These are phyloP conservation scores for Cardiocondyla obscurior DNA, from an alignment of 1,140 invertebrate species.

Conservation along the genomic window DNA sequence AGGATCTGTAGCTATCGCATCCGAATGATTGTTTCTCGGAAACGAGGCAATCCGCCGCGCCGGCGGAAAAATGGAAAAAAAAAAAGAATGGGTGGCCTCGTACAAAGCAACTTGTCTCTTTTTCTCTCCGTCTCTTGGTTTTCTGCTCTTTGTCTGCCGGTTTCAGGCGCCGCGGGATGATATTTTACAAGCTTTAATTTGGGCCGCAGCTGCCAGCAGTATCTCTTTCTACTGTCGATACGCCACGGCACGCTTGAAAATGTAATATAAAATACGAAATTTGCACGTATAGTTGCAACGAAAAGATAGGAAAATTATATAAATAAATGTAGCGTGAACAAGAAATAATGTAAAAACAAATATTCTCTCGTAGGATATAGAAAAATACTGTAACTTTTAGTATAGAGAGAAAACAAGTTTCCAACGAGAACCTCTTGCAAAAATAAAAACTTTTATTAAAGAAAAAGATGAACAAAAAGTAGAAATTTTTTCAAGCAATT, in stretches of 20 bases:
- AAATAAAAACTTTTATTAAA: background rate
- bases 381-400: background rate
- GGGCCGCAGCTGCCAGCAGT: conserved; percentile 9
- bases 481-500: background rate
- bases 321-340: background rate
- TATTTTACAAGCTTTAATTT: conserved; percentile 58
- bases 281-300: background rate
- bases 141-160: conserved; percentile 18
- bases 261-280: background rate
- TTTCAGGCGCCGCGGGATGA: conserved; percentile 15
- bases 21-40: conserved; percentile 29
- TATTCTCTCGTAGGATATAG: background rate
- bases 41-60: conserved; percentile 1
- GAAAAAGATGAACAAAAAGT: background rate
- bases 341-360: background rate
- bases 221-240: background rate
- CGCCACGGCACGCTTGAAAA: background rate
- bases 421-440: background rate
- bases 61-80: background rate
- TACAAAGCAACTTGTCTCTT: background rate
- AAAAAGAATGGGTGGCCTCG: background rate
- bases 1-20: background rate
- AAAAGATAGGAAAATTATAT: too few relatives aligned
- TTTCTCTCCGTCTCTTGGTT: background rate
- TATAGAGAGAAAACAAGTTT: background rate